Conservation (phyloP, 2,888 invertebrate species). For the Biston stratarius region DNA sequence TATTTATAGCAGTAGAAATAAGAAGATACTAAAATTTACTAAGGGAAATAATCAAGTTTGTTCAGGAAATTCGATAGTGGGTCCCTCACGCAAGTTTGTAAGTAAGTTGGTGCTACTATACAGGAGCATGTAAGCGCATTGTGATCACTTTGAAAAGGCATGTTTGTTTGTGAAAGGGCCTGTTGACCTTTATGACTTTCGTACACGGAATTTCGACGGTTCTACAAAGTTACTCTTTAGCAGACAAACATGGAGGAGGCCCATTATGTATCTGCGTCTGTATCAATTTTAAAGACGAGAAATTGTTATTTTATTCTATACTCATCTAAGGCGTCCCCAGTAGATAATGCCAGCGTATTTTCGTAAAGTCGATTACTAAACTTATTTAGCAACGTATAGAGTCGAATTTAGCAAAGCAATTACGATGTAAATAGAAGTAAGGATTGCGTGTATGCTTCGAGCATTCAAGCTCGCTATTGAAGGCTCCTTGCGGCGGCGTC, state of each 20-base stretch:
- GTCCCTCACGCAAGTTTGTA: background rate
- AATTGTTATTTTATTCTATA: no score
- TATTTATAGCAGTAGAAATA: background rate
- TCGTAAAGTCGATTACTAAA: no score
- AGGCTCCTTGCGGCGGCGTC: no score
- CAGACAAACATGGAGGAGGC: constrained; percentile 1
- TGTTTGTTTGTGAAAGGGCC: constrained; percentile 32
- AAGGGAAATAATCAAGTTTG: background rate
- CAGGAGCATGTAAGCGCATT: constrained; percentile 34
- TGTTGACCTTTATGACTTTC: constrained; percentile 32
- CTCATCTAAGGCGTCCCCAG: no score
- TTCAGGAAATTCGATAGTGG: background rate
- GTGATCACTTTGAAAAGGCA: constrained; percentile 30
- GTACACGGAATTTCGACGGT: constrained; percentile 17
- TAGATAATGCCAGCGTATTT: background rate
- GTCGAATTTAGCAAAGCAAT: no score
- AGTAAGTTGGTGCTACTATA: background rate
- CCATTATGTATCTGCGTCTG: background rate
- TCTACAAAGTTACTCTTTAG: constrained; percentile 5
- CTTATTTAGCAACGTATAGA: no score
- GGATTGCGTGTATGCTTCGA: no score
- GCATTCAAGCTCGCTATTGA: no score
- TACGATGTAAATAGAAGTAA: no score
- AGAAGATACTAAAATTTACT: background rate
- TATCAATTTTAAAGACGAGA: background rate